Conservation (phyloP, 2,888 invertebrate species). For the Anthophora plumipes region DNA sequence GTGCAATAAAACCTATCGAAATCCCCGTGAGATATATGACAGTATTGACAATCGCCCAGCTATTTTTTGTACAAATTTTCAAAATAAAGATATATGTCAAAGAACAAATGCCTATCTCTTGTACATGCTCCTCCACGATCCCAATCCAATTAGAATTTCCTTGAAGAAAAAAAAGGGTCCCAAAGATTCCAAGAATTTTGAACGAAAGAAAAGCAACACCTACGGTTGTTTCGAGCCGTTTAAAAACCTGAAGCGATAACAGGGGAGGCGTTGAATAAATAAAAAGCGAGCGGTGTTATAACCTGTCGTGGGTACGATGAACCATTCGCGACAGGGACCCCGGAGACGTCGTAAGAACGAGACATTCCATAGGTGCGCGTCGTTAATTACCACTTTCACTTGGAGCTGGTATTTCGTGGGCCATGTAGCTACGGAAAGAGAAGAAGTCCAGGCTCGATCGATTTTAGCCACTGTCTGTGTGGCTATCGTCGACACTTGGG, state of each 20-base stretch:
- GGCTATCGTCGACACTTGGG: slow-evolving; percentile 13
- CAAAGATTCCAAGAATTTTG: too few species aligned
- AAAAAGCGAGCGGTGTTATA: slow-evolving; percentile 52
- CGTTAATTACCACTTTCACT: slow-evolving; percentile 66
- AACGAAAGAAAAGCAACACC: not conserved
- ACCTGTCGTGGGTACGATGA: slow-evolving; percentile 62
- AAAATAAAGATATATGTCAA: too few species aligned
- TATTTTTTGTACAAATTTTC: too few species aligned
- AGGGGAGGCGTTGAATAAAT: slow-evolving; percentile 14
- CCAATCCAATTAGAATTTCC: not conserved
- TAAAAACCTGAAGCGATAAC: slow-evolving; percentile 24
- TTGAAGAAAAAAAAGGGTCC: not conserved
- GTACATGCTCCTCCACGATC: too few species aligned
- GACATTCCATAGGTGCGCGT: slow-evolving; percentile 53
- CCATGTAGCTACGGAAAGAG: slow-evolving; percentile 10
- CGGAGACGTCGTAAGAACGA: slow-evolving; percentile 46
- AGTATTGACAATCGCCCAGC: too few species aligned
- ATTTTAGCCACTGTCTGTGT: slow-evolving; percentile 30
- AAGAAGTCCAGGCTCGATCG: slow-evolving; percentile 39
- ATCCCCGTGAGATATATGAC: too few species aligned
- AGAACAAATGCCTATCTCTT: too few species aligned
- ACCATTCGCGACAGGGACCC: slow-evolving; percentile 49
- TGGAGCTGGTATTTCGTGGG: slow-evolving; percentile 12
- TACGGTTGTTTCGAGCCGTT: not conserved
- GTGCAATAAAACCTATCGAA: slow-evolving; percentile 23